Evolutionary conservation across 1,140 invertebrate species (phyloP).

Genomic region (Achroia grisella): DNA sequence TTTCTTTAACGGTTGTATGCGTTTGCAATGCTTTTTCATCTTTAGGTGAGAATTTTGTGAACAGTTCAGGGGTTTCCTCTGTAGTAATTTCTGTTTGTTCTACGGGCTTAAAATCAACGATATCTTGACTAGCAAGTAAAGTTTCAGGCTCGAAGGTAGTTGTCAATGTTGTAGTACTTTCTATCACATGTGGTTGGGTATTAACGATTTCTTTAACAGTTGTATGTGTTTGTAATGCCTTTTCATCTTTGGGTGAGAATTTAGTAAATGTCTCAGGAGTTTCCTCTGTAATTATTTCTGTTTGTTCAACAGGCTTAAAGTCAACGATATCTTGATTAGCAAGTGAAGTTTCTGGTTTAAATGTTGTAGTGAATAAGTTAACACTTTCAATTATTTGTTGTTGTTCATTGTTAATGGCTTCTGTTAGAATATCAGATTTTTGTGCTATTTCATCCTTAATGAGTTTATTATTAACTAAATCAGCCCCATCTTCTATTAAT

Average conservation of each 20-base stretch:
- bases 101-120: constrained; percentile 11
- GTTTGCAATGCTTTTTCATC: constrained; percentile 21
- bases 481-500: constrained; percentile 31
- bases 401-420: constrained; percentile 28
- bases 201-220: constrained; percentile 26
- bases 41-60: constrained; percentile 19
- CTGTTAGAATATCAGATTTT: constrained; percentile 19
- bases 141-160: constrained; percentile 11
- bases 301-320: constrained; percentile 13
- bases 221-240: constrained; percentile 16
- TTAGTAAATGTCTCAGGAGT: constrained; percentile 17
- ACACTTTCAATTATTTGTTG: constrained; percentile 32
- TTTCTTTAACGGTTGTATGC: constrained; percentile 23
- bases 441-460: constrained; percentile 21
- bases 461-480: constrained; percentile 13
- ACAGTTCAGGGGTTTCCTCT: constrained; percentile 16
- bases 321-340: constrained; percentile 5
- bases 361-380: neutral
- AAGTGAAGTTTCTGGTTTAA: constrained; percentile 2
- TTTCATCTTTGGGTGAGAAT: constrained; percentile 22
- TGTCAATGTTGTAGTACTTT: constrained; percentile 16
- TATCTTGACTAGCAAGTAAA: constrained; percentile 7
- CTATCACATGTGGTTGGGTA: constrained; percentile 32
- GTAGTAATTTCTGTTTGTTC: constrained; percentile 9
- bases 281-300: constrained; percentile 12